Evolutionary conservation across 2,797 vertebrate species (phyloP), one percentile per base, ranked within the genome.

Genomic region (Borostomias antarcticus): DNA sequence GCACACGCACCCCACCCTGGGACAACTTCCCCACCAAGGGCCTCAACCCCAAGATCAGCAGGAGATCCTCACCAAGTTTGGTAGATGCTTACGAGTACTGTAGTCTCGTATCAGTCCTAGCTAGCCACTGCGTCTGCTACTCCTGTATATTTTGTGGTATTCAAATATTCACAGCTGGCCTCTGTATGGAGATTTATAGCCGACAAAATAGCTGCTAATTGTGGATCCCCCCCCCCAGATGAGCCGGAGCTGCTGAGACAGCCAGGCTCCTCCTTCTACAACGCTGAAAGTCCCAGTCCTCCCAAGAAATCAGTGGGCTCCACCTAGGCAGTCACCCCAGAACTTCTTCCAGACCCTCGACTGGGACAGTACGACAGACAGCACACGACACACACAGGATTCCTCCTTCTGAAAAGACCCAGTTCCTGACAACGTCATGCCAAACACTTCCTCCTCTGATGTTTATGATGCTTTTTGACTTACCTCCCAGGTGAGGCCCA

Each of bases 21-120:
- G 97, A 98, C 56, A 89, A 87, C 62, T 89, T 95, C 45, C 93
- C 93, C 85, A 95, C 94, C 73, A 95, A 96, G 72, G 95, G 96
- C 58, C 92, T 98, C 65, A 99, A 97, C 87, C 97, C 97, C 66
- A 98, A 99, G 82, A 97, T 98, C 97, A 98, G 71, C 96, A 98
- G 73, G 96, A 98, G 68, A 93, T 97, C 72, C 93, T 99, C 64
- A 93, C 96, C 53, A 98, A 97, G 85, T 99, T 99, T 67, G 97
- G 97, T 98, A 19, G 37, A 35, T 59, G 23, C 15, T 40, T 21
- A 26, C 6, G 21, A 33, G 13, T 37, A 52, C 9, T 25, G 13
- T 9, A 37, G 52, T 21, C 40, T 4, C 13, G n/a, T 5, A n/a
- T n/a, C 40, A 0, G 40, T 4, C 13, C 17, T 2, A 6, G 40